Evolutionary conservation across 2,888 invertebrate genomes (phyloP), one percentile per base, ranked within the genome.

Genomic region (Odontocolon sp.): DNA sequence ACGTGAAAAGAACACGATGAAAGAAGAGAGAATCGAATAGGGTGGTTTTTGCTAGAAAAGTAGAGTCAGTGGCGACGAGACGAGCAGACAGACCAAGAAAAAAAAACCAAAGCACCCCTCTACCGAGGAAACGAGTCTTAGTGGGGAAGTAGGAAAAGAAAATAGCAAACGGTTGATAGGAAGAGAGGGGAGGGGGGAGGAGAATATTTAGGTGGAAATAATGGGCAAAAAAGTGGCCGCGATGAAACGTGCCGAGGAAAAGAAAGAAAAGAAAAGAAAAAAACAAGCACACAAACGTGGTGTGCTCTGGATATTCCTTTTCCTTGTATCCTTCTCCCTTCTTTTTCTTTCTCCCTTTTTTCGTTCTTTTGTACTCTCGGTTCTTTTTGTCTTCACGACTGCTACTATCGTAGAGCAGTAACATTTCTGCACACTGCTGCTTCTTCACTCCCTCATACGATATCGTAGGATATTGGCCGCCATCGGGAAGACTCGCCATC

Each of bases 191-290:
- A 47, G 23, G 21, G 33, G 38, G 50, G 42, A 64, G 33, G 36
- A 61, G 76, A 76, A 76, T 76, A 70, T 71, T 76, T 61, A 54
- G 70, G 66, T 70, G 66, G 38, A 66, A 59, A 59, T 73, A 76
- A 76, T 76, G 54, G 67, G 47, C 47, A 71, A 76, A 76, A 76
- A 76, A 76, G 67, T 76, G 66, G 70, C 38, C 47, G 61, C 61
- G 54, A 71, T 76, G 71, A 67, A 61, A 56, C 54, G 61, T 56
- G 33, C 23, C 31, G 45, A 54, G 54, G 23, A 28, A 14, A 31
- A 9, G 18, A 45, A 36, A 59, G 50, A 73, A 21, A 50, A 31
- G 40, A 47, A 31, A 28, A 11, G 50, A 5, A 64, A 64, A 64
- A 61, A 38, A 50, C 23, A 36, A 8, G 26, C 66, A 61, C 52